Percentiles rank a stretch among this genome's conserved stretches.
Conservation (phyloP, 64 coral and sea anemone species). For the Actinia tenebrosa region DNA sequence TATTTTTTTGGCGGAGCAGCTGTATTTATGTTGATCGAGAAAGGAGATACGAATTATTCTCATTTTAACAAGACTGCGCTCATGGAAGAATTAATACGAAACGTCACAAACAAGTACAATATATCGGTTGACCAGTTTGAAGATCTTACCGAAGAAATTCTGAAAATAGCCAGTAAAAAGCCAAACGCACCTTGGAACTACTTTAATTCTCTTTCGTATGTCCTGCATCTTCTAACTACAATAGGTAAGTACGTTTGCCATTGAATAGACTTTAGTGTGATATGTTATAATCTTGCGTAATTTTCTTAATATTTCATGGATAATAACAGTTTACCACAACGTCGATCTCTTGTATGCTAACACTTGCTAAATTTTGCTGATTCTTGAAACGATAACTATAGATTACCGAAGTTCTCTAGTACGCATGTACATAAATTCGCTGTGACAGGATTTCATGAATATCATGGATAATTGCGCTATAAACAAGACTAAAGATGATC, state of each 20-base stretch:
- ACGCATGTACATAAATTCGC: too few relatives aligned
- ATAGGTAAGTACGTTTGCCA: not conserved
- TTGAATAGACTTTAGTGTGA: not conserved
- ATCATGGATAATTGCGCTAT: too few relatives aligned
- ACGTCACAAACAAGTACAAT: not conserved
- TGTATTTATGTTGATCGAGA: not conserved
- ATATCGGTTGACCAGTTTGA: not conserved
- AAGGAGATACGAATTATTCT: not conserved
- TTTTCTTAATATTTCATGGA: too few relatives aligned
- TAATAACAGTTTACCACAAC: too few relatives aligned
- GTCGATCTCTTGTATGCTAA: too few relatives aligned
- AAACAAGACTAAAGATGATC: too few relatives aligned
- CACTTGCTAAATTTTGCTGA: too few relatives aligned
- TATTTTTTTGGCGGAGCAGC: not conserved
- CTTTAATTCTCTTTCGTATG: not conserved
- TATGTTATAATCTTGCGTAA: too few relatives aligned
- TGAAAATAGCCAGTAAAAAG: not conserved
- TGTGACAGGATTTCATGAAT: too few relatives aligned
- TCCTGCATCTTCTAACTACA: not conserved
- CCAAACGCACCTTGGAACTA: slow-evolving; percentile 4
- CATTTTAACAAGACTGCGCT: not conserved
- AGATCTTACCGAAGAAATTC: not conserved
- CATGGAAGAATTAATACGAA: not conserved
- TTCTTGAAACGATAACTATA: too few relatives aligned
- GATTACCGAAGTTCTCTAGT: too few relatives aligned